These are phyloP conservation scores for Euwallacea similis DNA, from an alignment of 1,140 invertebrate species.

Conservation along the genomic window DNA sequence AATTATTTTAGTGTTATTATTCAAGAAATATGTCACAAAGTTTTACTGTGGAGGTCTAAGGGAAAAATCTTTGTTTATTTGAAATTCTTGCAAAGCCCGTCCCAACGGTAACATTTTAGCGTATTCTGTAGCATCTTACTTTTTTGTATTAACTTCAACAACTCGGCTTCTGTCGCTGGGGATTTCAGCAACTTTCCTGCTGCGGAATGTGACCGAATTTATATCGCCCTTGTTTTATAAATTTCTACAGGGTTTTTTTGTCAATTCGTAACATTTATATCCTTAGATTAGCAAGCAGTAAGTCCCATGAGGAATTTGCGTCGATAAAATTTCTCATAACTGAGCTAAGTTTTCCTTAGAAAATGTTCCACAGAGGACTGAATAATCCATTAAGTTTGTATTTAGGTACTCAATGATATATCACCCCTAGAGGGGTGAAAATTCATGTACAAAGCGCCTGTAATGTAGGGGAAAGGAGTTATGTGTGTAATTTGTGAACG, in stretches of 20 bases:
- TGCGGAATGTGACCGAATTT: conserved; percentile 21
- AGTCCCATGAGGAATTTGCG: too few species aligned
- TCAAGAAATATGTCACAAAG: not conserved
- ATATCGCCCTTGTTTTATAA: conserved; percentile 23
- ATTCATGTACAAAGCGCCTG: too few species aligned
- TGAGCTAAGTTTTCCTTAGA: too few species aligned
- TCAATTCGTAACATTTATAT: not conserved
- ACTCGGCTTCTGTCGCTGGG: conserved; percentile 18
- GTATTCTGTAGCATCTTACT: conserved; percentile 24
- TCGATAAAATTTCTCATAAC: too few species aligned
- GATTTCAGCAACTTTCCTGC: conserved; percentile 16
- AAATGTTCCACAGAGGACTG: too few species aligned
- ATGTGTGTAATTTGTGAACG: too few species aligned
- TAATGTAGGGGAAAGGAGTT: too few species aligned
- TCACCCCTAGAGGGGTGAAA: too few species aligned
- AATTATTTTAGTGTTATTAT: not conserved
- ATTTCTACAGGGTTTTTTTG: conserved; percentile 15
- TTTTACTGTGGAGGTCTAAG: not conserved
- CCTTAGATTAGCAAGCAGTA: too few species aligned
- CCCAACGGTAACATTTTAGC: conserved; percentile 24
- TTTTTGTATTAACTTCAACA: conserved; percentile 30
- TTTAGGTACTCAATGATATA: too few species aligned
- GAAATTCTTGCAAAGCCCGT: conserved; percentile 21
- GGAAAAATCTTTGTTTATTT: conserved; percentile 24
- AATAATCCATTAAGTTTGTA: too few species aligned